Conservation (phyloP, 2,888 invertebrate genomes). For the Zelleria hepariella region DNA sequence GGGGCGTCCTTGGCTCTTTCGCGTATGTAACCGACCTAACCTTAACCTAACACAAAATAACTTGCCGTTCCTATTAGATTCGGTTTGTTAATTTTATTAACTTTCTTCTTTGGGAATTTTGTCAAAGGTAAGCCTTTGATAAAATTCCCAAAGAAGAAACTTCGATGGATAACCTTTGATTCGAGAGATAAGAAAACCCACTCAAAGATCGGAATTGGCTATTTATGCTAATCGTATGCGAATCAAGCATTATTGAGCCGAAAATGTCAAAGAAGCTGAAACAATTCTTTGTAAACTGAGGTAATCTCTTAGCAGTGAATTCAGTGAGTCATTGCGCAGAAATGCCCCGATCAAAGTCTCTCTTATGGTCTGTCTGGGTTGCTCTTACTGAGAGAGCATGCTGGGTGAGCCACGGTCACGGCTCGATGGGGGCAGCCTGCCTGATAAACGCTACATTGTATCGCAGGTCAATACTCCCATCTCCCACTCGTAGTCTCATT, state of each 20-base stretch:
- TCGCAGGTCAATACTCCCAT: conserved; percentile 13
- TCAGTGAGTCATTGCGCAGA: background rate
- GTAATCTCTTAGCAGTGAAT: background rate
- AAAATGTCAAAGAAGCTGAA: background rate
- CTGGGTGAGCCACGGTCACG: background rate
- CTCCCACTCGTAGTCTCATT: conserved; percentile 24
- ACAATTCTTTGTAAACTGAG: background rate
- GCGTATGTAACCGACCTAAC: too few species aligned
- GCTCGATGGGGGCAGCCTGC: background rate
- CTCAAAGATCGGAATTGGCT: too few species aligned
- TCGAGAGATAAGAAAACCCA: too few species aligned
- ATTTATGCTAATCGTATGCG: too few species aligned
- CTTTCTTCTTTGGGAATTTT: too few species aligned
- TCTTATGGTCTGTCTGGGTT: background rate
- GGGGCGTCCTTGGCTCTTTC: background rate
- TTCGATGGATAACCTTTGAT: too few species aligned
- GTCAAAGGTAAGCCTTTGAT: too few species aligned
- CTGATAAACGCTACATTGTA: conserved; percentile 8
- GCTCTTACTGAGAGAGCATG: background rate
- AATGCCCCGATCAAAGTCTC: background rate
- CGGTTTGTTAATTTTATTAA: too few species aligned
- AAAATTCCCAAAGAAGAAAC: too few species aligned
- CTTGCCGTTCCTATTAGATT: too few species aligned
- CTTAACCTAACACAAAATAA: too few species aligned
- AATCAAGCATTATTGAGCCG: too few species aligned